phyloP scores from a whole-genome alignment of 2,113 vertebrate species.

The Tamias sibiricus region DNA sequence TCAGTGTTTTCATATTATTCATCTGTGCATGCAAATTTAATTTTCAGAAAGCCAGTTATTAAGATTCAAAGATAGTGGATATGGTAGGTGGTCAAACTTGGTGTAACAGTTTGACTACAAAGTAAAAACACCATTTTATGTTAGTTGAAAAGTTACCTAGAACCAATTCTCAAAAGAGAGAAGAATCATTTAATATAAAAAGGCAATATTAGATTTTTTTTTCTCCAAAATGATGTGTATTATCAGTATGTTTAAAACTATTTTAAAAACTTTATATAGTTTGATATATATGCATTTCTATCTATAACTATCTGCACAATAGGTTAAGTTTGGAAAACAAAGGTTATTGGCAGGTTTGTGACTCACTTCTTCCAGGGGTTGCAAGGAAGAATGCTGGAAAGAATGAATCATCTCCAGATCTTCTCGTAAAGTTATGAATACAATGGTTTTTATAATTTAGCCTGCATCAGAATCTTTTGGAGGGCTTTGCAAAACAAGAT shows the following conservation, averaged over 20 bases:
- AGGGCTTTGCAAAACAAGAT: not conserved
- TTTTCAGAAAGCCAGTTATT: conserved; percentile 1
- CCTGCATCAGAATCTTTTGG: not conserved
- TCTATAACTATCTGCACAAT: not conserved
- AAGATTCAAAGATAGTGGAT: not conserved
- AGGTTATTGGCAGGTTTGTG: not conserved
- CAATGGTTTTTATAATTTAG: not conserved
- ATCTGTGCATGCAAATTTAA: not conserved
- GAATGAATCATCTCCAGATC: not conserved
- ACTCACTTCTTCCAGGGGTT: not conserved
- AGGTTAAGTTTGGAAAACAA: not conserved
- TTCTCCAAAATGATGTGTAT: not conserved
- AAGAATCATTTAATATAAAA: not conserved
- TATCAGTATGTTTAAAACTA: not conserved
- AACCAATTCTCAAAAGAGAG: not conserved
- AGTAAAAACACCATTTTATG: not conserved
- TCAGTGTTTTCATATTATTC: not conserved
- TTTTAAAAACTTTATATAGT: not conserved
- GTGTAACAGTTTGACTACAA: not conserved
- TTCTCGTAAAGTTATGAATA: not conserved
- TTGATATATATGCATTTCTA: not conserved
- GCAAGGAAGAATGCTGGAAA: not conserved
- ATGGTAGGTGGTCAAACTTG: not conserved
- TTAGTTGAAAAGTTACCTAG: not conserved
- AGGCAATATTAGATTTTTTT: not conserved